phyloP scores from a whole-genome alignment of 2,888 invertebrate species.

The Aphodius sticticus region DNA sequence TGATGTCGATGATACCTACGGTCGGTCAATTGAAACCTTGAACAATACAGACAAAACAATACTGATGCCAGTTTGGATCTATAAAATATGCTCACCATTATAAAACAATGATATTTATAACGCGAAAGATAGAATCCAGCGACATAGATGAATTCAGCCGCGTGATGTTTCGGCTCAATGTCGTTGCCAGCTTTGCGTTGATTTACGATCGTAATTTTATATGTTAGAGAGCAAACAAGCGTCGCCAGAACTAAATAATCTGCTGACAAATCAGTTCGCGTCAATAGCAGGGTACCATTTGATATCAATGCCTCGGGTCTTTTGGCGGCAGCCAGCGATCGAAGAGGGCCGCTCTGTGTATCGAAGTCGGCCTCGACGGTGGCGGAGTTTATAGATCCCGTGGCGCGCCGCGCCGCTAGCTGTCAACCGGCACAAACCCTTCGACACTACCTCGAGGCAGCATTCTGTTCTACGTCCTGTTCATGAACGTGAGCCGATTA shows the following conservation, averaged over 20 bases:
- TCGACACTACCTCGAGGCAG: not conserved
- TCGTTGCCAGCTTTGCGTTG: not conserved
- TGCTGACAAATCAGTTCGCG: not conserved
- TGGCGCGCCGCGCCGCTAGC: not conserved
- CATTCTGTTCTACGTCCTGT: not conserved
- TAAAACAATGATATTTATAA: no score
- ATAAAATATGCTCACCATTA: no score
- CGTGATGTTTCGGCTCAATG: not conserved
- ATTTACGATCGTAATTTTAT: not conserved
- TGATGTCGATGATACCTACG: no score
- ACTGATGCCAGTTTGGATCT: no score
- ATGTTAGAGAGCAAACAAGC: not conserved
- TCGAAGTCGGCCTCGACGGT: not conserved
- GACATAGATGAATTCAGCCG: not conserved
- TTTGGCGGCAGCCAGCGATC: not conserved
- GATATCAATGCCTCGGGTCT: not conserved
- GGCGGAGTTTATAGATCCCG: not conserved
- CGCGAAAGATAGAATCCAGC: no score
- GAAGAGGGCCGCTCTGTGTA: not conserved
- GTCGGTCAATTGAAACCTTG: no score
- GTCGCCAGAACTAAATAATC: constrained; percentile 4
- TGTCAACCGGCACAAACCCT: not conserved
- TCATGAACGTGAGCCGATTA: constrained; percentile 4
- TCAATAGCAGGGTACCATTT: not conserved
- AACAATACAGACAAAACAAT: no score